Evolutionary conservation across 2,113 vertebrate genomes (phyloP).

Genomic region (Aythya baeri): DNA sequence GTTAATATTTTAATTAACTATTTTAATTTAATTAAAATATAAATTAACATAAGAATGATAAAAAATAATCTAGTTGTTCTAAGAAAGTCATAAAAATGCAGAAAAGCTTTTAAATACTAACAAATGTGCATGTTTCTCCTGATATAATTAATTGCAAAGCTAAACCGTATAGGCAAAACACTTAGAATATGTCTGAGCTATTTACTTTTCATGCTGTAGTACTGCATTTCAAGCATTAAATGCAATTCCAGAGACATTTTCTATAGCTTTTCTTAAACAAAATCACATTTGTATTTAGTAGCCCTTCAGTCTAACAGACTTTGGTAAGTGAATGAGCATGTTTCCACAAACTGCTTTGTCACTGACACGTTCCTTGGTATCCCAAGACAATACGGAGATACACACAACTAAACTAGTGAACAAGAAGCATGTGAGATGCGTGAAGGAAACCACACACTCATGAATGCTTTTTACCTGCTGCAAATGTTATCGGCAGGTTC

Average conservation of each 20-base stretch:
- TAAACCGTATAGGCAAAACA: neutral
- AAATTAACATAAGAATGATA: neutral
- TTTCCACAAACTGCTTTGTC: neutral
- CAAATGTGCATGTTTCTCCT: neutral
- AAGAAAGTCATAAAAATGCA: neutral
- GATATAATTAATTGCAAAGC: neutral
- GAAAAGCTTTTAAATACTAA: neutral
- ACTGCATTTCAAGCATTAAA: neutral
- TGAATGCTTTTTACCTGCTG: slow-evolving; percentile 38
- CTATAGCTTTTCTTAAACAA: neutral
- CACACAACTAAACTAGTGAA: neutral
- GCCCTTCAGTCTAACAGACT: neutral
- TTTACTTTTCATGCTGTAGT: neutral
- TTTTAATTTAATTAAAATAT: neutral
- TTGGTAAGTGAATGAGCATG: neutral
- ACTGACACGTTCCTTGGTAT: neutral
- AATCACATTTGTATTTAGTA: neutral
- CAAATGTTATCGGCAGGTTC: slow-evolving; percentile 41
- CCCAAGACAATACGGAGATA: neutral
- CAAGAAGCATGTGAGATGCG: slow-evolving; percentile 23
- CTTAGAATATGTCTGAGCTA: neutral
- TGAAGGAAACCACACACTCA: slow-evolving; percentile 7
- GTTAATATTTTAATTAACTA: too few species aligned
- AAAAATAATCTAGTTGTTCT: neutral
- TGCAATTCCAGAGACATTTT: neutral